Evolutionary conservation across 2,113 vertebrate genomes (phyloP), one percentile per base, ranked within the genome.

Genomic region (Onychostoma macrolepis): DNA sequence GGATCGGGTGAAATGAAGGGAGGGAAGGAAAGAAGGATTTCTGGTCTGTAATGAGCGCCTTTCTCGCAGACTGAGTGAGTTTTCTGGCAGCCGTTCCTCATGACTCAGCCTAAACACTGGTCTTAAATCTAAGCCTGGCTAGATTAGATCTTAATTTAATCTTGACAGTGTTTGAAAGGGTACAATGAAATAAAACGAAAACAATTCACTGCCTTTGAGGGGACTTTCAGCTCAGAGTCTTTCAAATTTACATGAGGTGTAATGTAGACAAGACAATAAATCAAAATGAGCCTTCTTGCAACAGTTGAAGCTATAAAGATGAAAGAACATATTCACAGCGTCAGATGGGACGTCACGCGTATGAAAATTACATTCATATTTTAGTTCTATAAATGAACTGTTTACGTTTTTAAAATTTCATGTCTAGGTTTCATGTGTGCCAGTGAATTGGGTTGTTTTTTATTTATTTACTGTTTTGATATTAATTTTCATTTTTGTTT

Each of bases 1-100:
- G 90, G 91, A 89, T 71, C 33, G 33, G 17, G 67, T 3, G 86
- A 91, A 87, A 89, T 88, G 91, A 71, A 72, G 19, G 69, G 69
- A 72, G 24, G 90, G 84, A 79, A 77, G 28, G 48, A 72, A 80
- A 43, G 53, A 61, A 26, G 38, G 53, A 75, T 76, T 79, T 78
- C 30, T 61, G 19, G 0, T 24, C 41, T 36, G 58, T 67, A 65
- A 78, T 21, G 72, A 48, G 63, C 1, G 9, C 3, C 69, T 43
- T 48, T 30, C 72, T 38, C 33, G 6, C 33, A 38, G 24, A 26
- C 65, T 4, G 9, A 71, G 61, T 3, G 36, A 21, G 12, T 76
- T 76, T 76, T 45, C 41, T 76, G 74, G 41, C 41, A 48, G n/a
- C 12, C 2, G 11, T 28, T 76, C n/a, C 41, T 76, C 41, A 28